Evolutionary conservation across 2,888 invertebrate genomes (phyloP).

Genomic region (Drosophila anomalipes): DNA sequence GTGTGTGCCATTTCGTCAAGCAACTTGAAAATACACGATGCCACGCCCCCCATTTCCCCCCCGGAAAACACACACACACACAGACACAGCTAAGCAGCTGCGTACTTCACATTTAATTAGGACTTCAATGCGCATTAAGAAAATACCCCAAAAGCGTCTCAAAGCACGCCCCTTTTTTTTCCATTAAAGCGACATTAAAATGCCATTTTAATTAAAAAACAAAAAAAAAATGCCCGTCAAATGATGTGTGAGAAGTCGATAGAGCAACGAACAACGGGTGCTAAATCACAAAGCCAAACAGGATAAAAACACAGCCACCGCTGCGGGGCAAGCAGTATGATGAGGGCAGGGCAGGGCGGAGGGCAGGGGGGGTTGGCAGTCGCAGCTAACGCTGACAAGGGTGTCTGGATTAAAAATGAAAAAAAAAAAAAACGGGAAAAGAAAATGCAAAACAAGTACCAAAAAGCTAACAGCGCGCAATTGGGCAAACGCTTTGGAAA

Average conservation of each 20-base stretch:
- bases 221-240: conserved; percentile 45
- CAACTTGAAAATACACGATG: conserved; percentile 49
- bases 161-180: conserved; percentile 61
- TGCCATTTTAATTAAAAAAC: conserved; percentile 74
- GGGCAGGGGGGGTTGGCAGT: background rate
- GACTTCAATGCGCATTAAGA: conserved; percentile 73
- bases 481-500: conserved; percentile 59
- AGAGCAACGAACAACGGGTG: conserved; percentile 69
- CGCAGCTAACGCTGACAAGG: conserved; percentile 39
- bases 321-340: background rate
- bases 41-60: conserved; percentile 38
- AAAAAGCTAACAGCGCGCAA: conserved; percentile 33
- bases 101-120: conserved; percentile 74
- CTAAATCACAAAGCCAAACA: conserved; percentile 78
- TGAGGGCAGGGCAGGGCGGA: background rate
- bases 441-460: conserved; percentile 55
- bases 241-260: conserved; percentile 80
- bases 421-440: conserved; percentile 4
- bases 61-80: background rate
- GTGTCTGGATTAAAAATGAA: conserved; percentile 45
- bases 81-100: conserved; percentile 56
- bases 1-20: conserved; percentile 49
- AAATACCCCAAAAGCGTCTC: conserved; percentile 64
- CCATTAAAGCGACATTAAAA: conserved; percentile 69
- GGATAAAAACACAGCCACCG: conserved; percentile 40